Evolutionary conservation across 2,797 vertebrate genomes (phyloP), one percentile per base, ranked within the genome.

Genomic region (Hemitrygon akajei): DNA sequence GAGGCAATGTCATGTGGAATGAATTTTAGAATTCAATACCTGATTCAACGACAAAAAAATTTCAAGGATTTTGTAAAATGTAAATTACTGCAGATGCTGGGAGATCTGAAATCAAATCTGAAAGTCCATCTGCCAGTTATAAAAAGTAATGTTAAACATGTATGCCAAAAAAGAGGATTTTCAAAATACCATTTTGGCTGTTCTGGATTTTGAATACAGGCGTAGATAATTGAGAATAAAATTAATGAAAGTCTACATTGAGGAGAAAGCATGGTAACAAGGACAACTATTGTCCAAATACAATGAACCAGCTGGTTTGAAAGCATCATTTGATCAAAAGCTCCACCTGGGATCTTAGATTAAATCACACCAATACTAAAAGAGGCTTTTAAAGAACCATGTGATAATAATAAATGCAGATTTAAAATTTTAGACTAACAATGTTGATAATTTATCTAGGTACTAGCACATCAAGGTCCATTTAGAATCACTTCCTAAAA

Each of bases 401-500:
- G 20, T 40, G 20, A 22, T 63, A 16, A 40, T 71, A 25, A 93
- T 56, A 92, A 92, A 75, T 92, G 27, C 27, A 75, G 11, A 75
- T 92, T 75, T 92, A 27, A 75, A 92, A 92, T 92, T 12, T 30
- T 73, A 75, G 12, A 27, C 40, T 30, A 30, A 56, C 47, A 75
- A 75, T 76, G 91, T 93, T 76, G 40, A 47, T 75, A 5, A 93
- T 18, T 93, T 75, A 93, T 56, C 40, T 18, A n/a, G 91, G 40
- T 56, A 93, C 40, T 93, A 30, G 71, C 22, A 75, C 12, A 92
- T 75, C 69, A 73, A 73, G 37, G 66, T 20, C 37, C 69, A 73
- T 47, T 47, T 73, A 34, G 30, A 89, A 66, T 66, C 60, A 34
- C n/a, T 66, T 69, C 69, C 63, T 69, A n/a, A 93, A 93, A 93